These are phyloP conservation scores for Alectura lathami DNA, from an alignment of 2,113 vertebrate genomes.

Conservation along the genomic window DNA sequence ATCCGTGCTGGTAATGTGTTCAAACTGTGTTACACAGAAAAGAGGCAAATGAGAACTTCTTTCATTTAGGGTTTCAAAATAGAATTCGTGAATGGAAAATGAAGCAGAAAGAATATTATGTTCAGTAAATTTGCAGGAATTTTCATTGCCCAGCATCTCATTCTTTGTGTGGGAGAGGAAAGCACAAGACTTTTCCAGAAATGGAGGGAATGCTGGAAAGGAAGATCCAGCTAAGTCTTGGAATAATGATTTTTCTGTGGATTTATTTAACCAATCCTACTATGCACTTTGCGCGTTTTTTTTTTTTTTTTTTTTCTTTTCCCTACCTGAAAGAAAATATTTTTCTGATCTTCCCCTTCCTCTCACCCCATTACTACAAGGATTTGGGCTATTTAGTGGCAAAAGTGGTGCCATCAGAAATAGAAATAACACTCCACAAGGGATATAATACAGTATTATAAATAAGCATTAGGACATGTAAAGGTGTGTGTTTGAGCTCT, in stretches of 20 bases:
- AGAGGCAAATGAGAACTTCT: background rate
- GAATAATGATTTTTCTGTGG: background rate
- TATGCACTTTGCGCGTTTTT: background rate
- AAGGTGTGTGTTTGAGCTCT: background rate
- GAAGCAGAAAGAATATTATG: constrained; percentile 16
- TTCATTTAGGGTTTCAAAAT: constrained; percentile 46
- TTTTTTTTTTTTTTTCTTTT: background rate
- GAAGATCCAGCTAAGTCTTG: background rate
- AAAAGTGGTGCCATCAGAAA: background rate
- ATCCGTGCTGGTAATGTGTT: background rate
- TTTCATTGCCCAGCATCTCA: background rate
- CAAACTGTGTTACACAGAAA: background rate
- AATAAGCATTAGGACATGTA: background rate
- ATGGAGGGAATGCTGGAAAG: background rate
- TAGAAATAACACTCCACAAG: background rate
- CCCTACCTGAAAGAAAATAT: background rate
- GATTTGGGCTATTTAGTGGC: constrained; percentile 2
- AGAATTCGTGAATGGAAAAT: constrained; percentile 47
- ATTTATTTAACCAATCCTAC: background rate
- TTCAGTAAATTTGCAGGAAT: background rate
- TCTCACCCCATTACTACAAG: background rate
- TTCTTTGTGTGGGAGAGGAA: background rate
- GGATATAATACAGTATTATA: background rate
- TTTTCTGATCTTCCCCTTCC: background rate
- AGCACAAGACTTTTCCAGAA: background rate